Percentiles rank a stretch among this genome's conserved stretches.
phyloP scores from a whole-genome alignment of 2,888 invertebrate genomes.

The Microchrysa polita region DNA sequence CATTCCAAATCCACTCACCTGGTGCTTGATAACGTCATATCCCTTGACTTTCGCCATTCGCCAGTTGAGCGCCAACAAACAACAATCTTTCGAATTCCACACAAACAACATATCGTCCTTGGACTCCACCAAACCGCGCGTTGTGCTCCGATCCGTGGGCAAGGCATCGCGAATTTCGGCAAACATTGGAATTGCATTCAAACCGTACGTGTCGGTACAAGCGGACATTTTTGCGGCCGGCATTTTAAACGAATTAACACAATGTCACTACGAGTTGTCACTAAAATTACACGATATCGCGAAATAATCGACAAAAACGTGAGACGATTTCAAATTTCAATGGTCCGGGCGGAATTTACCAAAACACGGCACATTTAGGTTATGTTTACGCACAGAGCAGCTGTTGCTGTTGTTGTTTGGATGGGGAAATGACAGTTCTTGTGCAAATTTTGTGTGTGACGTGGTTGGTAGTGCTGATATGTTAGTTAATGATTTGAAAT shows the following conservation, averaged over 20 bases:
- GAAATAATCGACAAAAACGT: not conserved
- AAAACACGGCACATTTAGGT: not conserved
- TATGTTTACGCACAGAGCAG: constrained; percentile 38
- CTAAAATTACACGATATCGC: not conserved
- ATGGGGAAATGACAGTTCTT: constrained; percentile 12
- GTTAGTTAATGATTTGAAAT: not conserved
- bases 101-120: constrained; percentile 71
- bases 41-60: constrained; percentile 63
- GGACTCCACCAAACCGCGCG: constrained; percentile 69
- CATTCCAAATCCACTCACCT: constrained; percentile 61
- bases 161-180: constrained; percentile 67
- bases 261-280: not conserved
- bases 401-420: constrained; percentile 2
- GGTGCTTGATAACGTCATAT: constrained; percentile 64
- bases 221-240: constrained; percentile 48
- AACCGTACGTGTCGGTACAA: constrained; percentile 67
- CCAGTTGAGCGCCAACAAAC: constrained; percentile 69
- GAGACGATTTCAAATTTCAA: not conserved
- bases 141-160: constrained; percentile 65
- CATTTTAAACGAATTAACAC: not conserved
- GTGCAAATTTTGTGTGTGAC: not conserved
- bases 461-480: not conserved
- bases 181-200: constrained; percentile 69
- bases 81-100: constrained; percentile 70
- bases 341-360: not conserved